Evolutionary conservation across 2,888 invertebrate species (phyloP).

Genomic region (Idaea biselata): DNA sequence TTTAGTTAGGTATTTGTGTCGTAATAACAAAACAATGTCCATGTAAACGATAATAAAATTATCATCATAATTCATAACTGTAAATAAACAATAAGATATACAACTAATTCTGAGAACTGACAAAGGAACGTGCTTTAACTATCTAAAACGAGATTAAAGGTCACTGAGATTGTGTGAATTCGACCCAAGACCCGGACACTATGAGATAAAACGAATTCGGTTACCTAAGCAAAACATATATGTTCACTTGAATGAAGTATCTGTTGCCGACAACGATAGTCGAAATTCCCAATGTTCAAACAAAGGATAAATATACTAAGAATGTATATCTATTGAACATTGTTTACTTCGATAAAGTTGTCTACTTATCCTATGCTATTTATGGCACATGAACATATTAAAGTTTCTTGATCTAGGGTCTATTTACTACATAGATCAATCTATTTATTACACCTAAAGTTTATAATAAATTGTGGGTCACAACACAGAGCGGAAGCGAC

Average conservation of each 20-base stretch:
- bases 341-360: not conserved
- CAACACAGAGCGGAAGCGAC: slow-evolving; percentile 64
- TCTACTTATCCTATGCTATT: too few species aligned
- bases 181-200: slow-evolving; percentile 72
- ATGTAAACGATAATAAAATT: slow-evolving; percentile 30
- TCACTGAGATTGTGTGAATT: slow-evolving; percentile 70
- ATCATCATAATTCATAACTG: slow-evolving; percentile 24
- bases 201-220: slow-evolving; percentile 55
- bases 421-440: not conserved
- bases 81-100: slow-evolving; percentile 53
- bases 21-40: not conserved
- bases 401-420: not conserved
- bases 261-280: not conserved
- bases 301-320: not conserved
- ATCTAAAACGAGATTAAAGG: slow-evolving; percentile 74
- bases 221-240: slow-evolving; percentile 35
- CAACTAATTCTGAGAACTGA: slow-evolving; percentile 63
- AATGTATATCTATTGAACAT: not conserved
- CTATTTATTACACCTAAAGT: slow-evolving; percentile 35
- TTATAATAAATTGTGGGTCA: slow-evolving; percentile 59
- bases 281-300: not conserved
- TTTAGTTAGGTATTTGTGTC: not conserved
- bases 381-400: too few species aligned
- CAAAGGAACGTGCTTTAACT: slow-evolving; percentile 64
- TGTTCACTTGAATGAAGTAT: slow-evolving; percentile 15